These are phyloP conservation scores for Hydrozoanthus tunicans DNA, from an alignment of 64 coral and sea anemone species.

Conservation along the genomic window DNA sequence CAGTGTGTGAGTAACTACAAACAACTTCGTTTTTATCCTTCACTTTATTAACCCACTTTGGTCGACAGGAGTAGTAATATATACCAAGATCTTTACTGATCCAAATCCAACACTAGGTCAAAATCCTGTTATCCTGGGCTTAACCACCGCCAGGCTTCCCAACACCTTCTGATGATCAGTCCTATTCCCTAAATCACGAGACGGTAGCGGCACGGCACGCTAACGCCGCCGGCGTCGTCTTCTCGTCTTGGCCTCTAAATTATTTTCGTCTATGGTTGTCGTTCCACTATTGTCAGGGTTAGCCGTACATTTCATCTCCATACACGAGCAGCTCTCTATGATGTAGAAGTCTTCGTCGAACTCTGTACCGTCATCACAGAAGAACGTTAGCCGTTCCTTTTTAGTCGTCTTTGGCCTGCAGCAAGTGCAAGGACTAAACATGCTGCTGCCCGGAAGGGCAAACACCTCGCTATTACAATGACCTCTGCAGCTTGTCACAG, in stretches of 20 bases:
- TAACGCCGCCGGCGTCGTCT: conserved; percentile 33
- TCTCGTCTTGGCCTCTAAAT: background rate
- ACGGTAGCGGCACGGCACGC: background rate
- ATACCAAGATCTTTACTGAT: conserved; percentile 4
- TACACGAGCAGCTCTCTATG: conserved; percentile 32
- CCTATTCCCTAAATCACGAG: conserved; percentile 41
- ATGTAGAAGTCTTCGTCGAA: conserved; percentile 44
- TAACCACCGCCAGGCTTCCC: conserved; percentile 34
- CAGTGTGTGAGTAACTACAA: too few species aligned
- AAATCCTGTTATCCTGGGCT: conserved; percentile 22
- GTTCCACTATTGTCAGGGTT: conserved; percentile 28
- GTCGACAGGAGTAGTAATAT: conserved; percentile 22
- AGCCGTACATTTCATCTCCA: conserved; percentile 44
- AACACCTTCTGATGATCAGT: conserved; percentile 33
- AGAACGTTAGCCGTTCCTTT: conserved; percentile 32
- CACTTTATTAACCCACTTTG: conserved; percentile 35
- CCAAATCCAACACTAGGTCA: conserved; percentile 3
- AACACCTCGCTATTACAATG: conserved; percentile 33
- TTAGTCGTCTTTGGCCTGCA: background rate
- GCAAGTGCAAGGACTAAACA: conserved; percentile 50
- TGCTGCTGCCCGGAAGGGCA: conserved; percentile 28
- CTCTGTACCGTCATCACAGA: conserved; percentile 12
- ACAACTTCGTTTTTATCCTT: background rate
- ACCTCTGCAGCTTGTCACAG: conserved; percentile 30
- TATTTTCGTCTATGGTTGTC: conserved; percentile 46